Percentiles rank a stretch among this genome's conserved stretches.
Evolutionary conservation across 2,888 invertebrate species (phyloP).

Genomic region (Papilio elwesi): DNA sequence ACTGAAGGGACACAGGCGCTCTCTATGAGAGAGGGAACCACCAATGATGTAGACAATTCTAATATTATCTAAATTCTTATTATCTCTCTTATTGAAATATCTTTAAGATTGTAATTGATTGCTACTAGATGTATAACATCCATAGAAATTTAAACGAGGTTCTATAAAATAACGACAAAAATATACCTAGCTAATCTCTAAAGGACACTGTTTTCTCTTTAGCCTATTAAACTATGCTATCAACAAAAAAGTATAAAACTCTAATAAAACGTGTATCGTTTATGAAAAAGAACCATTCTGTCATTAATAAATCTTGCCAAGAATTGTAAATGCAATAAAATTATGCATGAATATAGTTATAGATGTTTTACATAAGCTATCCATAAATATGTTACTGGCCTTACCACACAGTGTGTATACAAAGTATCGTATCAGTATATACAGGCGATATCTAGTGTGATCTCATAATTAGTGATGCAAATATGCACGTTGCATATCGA

Average conservation of each 20-base stretch:
- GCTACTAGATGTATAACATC: too few species aligned
- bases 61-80: too few species aligned
- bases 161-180: too few species aligned
- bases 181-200: neutral
- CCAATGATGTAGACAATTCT: too few species aligned
- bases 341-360: constrained; percentile 25
- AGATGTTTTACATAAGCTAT: constrained; percentile 19
- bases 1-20: too few species aligned
- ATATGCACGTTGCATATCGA: constrained; percentile 50
- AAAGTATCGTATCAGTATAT: constrained; percentile 18
- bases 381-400: constrained; percentile 24
- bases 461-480: constrained; percentile 55
- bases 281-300: constrained; percentile 3
- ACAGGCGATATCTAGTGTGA: constrained; percentile 39
- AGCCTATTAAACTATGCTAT: neutral
- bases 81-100: too few species aligned
- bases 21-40: too few species aligned
- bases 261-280: neutral
- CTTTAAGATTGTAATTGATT: too few species aligned
- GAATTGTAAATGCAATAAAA: constrained; percentile 28
- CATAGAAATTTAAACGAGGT: too few species aligned
- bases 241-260: neutral
- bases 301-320: constrained; percentile 34
- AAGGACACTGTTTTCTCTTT: neutral
- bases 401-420: constrained; percentile 23